Evolutionary conservation across 2,797 vertebrate genomes (phyloP).

Genomic region (Sarcophilus harrisii): DNA sequence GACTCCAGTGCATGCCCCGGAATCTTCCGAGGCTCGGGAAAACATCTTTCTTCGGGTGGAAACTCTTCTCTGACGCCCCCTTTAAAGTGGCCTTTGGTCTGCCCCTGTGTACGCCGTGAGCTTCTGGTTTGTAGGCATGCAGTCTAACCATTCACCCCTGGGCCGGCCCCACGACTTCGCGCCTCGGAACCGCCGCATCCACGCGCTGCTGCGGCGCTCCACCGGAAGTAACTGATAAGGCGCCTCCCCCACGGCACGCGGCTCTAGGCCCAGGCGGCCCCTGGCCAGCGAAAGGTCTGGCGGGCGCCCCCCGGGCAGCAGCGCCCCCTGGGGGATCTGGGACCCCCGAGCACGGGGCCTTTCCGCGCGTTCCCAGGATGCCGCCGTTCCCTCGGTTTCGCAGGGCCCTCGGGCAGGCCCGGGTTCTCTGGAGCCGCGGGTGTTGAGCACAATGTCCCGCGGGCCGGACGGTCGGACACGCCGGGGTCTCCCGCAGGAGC

Average conservation of each 20-base stretch:
- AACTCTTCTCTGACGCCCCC: conserved; percentile 47
- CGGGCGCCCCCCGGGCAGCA: too few relatives aligned
- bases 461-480: too few relatives aligned
- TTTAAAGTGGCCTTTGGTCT: conserved; percentile 56
- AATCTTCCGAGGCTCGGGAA: conserved; percentile 18
- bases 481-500: too few relatives aligned
- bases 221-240: conserved; percentile 34
- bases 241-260: conserved; percentile 1
- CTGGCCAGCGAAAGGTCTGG: too few relatives aligned
- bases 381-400: too few relatives aligned
- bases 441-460: too few relatives aligned
- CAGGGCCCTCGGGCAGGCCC: too few relatives aligned
- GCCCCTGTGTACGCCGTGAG: conserved; percentile 4
- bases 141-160: background rate
- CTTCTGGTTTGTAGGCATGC: background rate
- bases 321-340: background rate
- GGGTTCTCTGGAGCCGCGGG: too few relatives aligned
- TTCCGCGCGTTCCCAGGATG: too few relatives aligned
- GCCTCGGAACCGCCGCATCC: conserved; percentile 36
- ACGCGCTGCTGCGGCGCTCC: conserved; percentile 13
- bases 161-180: conserved; percentile 37
- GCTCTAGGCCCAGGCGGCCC: background rate
- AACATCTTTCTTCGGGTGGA: conserved; percentile 58
- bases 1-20: background rate
- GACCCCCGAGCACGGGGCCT: background rate